Base-by-base conservation (phyloP, 2,888 invertebrate species). In the Empis stercorea region DNA sequence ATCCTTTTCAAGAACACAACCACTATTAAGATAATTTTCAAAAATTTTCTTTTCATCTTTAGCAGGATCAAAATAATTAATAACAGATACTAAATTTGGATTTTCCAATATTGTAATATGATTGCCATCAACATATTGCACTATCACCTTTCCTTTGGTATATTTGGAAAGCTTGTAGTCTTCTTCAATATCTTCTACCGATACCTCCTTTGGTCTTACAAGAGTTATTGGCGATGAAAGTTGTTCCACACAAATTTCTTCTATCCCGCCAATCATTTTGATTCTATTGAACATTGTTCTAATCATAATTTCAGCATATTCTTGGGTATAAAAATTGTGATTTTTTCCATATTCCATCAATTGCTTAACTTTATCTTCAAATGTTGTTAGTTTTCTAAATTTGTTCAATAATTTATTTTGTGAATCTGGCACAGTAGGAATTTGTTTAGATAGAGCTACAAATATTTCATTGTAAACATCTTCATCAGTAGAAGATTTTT, bases 61-160 rank as follows among this genome's bases (percentile, higher is more conserved):
- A 13, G 55, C 48, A 27, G 70, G 68, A 59, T 69, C 64, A 32
- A 61, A 59, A 30, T 65, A 66, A 51, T 81, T 82, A 43, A 84
- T 79, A 27, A 80, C 72, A 54, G 79, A 73, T 1, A 79, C 74
- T 44, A 79, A 68, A 54, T 76, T 76, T 43, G 74, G 71, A 57
- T 79, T 81, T 13, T 83, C 78, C 54, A 86, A 59, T 56, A 87
- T 81, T 37, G 78, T 77, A 0, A 75, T 62, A 57, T 87, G 87
- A 59, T 81, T 81, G 10, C 86, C 87, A 57, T 84, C 81, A n/a
- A 83, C 68, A 42, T 73, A 74, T 55, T 78, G 74, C 0, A 84
- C 69, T 1, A 73, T 72, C 0, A 84, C 73, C 2, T 71, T 70
- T 1, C 72, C 71, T 20, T 73, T 73, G 0, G 79, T 79, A 17